Evolutionary conservation across 2,888 invertebrate species (phyloP), one percentile per base, ranked within the genome.

Genomic region (Seira musarum): DNA sequence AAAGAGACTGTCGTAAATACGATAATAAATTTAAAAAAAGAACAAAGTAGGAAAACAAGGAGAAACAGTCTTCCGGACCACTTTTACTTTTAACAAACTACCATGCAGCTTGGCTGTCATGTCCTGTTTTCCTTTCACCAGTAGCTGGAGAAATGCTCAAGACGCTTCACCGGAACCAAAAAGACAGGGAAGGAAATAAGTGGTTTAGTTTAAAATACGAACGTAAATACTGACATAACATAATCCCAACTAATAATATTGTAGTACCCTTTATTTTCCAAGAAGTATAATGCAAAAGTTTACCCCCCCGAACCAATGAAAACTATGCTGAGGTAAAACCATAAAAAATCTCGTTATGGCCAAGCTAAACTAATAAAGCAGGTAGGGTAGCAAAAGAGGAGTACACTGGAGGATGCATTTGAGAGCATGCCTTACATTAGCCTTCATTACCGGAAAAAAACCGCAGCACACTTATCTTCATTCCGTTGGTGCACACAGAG

Each of bases 71-170:
- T 70, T 78, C 78, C 61, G 67, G 67, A 66, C 72, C 57, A 53
- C 65, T 64, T 77, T 70, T 53, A 72, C 46, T 35, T 57, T 57
- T 57, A 67, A 63, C 46, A 66, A 24, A 6, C n/a, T 64, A 57
- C 57, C 57, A 57, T n/a, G n/a, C n/a, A n/a, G 66, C 64, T 25
- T 61, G n/a, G 19, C 46, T 68, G 67, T 75, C 67, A 74, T 74
- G 74, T 60, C 30, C 66, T 35, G n/a, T 67, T 66, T 13, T 53
- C 22, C 40, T n/a, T 63, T 71, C 64, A 10, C 71, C 63, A 30
- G 63, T 40, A 15, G 35, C 21, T n/a, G 8, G 57, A 57, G 57
- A 57, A 57, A 57, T 13, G 57, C 57, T n/a, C 57, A 57, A 57
- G 57, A 57, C 57, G 57, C n/a, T 57, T 57, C 17, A n/a, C 57